Conservation (phyloP, 2,113 vertebrate species). For the Pogonocichla stellata region DNA sequence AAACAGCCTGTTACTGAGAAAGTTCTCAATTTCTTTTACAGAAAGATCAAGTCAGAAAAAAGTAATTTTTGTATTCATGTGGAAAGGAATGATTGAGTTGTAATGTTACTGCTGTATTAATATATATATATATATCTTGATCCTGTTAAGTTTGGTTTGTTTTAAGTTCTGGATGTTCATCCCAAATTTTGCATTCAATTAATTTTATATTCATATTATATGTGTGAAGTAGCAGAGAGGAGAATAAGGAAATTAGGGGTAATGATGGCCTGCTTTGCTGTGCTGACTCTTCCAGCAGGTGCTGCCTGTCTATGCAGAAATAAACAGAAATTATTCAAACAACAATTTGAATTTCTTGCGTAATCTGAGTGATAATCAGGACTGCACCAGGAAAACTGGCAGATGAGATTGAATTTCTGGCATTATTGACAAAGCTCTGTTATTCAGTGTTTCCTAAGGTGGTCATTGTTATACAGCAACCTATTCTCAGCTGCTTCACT, state of each 20-base stretch:
- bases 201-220: neutral
- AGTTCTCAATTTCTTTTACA: neutral
- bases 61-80: fast-evolving
- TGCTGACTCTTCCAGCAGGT: neutral
- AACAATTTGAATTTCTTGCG: neutral
- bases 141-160: neutral
- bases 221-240: neutral
- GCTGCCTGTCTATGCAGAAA: neutral
- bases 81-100: neutral
- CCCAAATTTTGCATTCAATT: neutral
- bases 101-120: neutral
- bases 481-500: neutral
- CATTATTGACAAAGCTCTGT: neutral
- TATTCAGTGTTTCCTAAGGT: neutral
- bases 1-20: neutral
- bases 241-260: neutral
- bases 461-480: fast-evolving
- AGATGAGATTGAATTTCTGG: neutral
- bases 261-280: neutral
- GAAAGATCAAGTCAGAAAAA: neutral
- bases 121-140: too few relatives aligned
- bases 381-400: neutral
- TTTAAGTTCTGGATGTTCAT: neutral
- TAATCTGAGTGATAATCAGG: neutral
- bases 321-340: neutral